Evolutionary conservation across 2,113 vertebrate species (phyloP).

Genomic region (Phaethornis superciliosus): DNA sequence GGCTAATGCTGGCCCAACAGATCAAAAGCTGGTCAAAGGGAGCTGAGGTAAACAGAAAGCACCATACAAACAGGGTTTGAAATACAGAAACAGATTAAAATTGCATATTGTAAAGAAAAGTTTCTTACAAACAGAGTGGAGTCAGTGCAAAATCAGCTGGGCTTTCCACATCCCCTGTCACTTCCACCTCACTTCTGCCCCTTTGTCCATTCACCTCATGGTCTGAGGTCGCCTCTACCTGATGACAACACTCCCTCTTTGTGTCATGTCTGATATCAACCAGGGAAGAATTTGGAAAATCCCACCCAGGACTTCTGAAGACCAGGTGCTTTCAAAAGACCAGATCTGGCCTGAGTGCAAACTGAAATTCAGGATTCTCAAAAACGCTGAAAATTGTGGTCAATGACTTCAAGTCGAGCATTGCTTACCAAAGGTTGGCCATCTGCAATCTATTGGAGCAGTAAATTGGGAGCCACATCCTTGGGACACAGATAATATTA

Average conservation of each 20-base stretch:
- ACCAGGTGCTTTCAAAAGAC: not conserved
- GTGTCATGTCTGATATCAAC: not conserved
- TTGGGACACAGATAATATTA: too few species aligned
- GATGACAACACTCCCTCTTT: not conserved
- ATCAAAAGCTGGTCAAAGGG: not conserved
- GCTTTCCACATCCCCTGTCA: not conserved
- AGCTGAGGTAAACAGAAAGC: not conserved
- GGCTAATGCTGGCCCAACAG: not conserved
- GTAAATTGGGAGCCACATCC: too few species aligned
- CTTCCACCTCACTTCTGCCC: not conserved
- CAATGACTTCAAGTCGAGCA: not conserved
- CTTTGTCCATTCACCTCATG: not conserved
- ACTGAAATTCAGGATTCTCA: not conserved
- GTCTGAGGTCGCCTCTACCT: not conserved
- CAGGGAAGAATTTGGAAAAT: not conserved
- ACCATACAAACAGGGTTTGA: not conserved
- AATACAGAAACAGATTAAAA: not conserved
- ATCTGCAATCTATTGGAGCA: not conserved
- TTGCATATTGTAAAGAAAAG: not conserved
- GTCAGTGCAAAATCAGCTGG: not conserved
- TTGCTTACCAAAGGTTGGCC: not conserved
- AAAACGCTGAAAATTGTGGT: not conserved
- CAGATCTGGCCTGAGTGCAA: not conserved
- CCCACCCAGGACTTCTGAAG: not conserved
- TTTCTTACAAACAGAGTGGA: not conserved